A percentile compares a stretch with the other conserved stretches of the same genome.
Conservation (phyloP, 2,797 vertebrate genomes). For the Artibeus lituratus region DNA sequence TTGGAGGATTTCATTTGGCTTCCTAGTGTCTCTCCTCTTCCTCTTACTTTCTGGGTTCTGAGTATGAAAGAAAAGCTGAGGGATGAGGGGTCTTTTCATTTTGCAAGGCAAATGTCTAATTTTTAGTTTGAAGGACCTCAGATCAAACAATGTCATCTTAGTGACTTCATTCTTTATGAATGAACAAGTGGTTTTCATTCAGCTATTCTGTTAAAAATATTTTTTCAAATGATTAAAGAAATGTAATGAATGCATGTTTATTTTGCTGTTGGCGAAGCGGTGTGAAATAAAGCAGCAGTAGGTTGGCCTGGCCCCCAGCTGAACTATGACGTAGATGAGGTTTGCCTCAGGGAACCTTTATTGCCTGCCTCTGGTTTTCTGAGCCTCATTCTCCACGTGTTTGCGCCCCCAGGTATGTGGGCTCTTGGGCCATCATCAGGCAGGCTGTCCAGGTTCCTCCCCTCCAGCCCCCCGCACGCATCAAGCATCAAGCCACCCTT, state of each 20-base stretch:
- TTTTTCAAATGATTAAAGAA: neutral
- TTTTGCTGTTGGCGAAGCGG: neutral
- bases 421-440: neutral
- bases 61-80: neutral
- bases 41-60: neutral
- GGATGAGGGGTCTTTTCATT: neutral
- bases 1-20: neutral
- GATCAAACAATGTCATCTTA: neutral
- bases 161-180: neutral
- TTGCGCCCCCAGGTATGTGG: neutral
- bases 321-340: neutral
- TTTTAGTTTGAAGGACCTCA: neutral
- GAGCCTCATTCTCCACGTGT: neutral
- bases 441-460: neutral
- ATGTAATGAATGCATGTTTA: neutral
- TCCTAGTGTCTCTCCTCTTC: neutral
- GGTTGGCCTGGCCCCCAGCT: neutral
- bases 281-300: neutral
- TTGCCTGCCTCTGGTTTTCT: neutral
- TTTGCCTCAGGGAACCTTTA: neutral
- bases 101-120: neutral
- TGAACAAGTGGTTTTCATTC: neutral
- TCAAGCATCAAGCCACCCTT: neutral
- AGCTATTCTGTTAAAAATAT: neutral
- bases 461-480: neutral